These are phyloP conservation scores for Scaptodrosophila latifasciaeformis DNA, from an alignment of 2,888 invertebrate genomes.

Conservation along the genomic window DNA sequence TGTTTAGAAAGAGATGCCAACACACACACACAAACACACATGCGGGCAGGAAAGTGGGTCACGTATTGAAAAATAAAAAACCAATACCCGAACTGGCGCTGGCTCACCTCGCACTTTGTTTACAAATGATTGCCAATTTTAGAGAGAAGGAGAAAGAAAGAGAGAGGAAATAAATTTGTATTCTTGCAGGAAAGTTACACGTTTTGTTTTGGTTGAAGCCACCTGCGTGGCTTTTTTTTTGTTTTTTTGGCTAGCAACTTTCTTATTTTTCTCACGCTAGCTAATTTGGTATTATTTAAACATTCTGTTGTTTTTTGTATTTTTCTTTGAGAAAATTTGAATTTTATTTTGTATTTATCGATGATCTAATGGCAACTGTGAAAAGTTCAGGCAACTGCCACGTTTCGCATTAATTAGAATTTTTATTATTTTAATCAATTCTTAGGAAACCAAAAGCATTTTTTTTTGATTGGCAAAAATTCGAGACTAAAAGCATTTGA, in stretches of 20 bases:
- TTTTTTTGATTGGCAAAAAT: neutral
- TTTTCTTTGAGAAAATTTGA: too few relatives aligned
- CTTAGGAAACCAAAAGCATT: too few relatives aligned
- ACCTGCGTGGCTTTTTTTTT: constrained; percentile 22
- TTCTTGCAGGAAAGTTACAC: constrained; percentile 44
- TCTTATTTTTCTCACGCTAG: constrained; percentile 44
- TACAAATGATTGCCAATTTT: constrained; percentile 65
- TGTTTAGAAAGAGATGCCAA: constrained; percentile 50
- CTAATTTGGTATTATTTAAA: neutral
- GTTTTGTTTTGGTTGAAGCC: constrained; percentile 8
- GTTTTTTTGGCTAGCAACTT: constrained; percentile 45
- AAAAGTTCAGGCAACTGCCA: constrained; percentile 59
- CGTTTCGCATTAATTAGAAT: constrained; percentile 59
- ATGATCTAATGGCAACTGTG: constrained; percentile 65
- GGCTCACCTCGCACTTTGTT: constrained; percentile 53
- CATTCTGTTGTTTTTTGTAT: too few relatives aligned
- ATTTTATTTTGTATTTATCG: constrained; percentile 44
- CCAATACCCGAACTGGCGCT: constrained; percentile 3
- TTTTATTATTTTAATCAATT: constrained; percentile 10
- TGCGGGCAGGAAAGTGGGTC: constrained; percentile 60
- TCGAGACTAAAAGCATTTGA: neutral
- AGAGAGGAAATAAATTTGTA: too few relatives aligned
- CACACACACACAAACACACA: constrained; percentile 28
- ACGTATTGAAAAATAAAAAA: constrained; percentile 31
- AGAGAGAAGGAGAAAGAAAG: constrained; percentile 7